Base-by-base conservation (phyloP, 2,888 invertebrate species). In the Xanthorhoe spadicearia region DNA sequence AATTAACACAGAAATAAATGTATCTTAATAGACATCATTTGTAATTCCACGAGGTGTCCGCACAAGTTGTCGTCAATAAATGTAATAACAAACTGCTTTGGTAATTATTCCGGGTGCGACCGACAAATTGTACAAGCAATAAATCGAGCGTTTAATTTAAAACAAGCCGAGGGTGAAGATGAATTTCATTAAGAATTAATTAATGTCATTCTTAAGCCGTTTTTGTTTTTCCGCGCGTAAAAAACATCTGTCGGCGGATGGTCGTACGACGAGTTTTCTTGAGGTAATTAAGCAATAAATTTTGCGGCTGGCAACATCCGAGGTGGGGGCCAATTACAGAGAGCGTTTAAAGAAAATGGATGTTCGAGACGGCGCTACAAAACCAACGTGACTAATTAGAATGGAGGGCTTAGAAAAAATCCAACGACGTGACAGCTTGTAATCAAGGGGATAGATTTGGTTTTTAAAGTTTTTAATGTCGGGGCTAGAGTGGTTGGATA, bases 231-330 rank as follows among this genome's bases (percentile, higher is more conserved):
- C 88, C 86, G 76, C 84, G 84, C 83, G 90, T 92, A 93, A 93
- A 93, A 93, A 93, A 90, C 93, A 93, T 92, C 92, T 92, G 93
- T 88, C 82, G 88, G 83, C 73, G 73, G 82, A 82, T 80, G 83
- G 81, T 74, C 74, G 75, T 80, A 86, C 89, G 92, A 88, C 88
- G 92, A 84, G 88, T 90, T 90, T 89, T 88, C 92, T 90, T 89
- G 86, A 92, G 93, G 93, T 93, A 93, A 93, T 93, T 93, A 93
- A 93, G 93, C 83, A 93, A 93, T 93, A 93, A 93, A 93, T 93
- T 93, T 91, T 85, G 89, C 82, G 86, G 88, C 91, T 87, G 89
- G 89, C 86, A 89, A 87, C 91, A 87, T 85, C 80, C 84, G 87
- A 92, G 90, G 92, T 92, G 87, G 90, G 89, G 92, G 88, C 86